These are phyloP conservation scores for Osmerus mordax DNA, from an alignment of 2,113 vertebrate genomes.

Conservation along the genomic window DNA sequence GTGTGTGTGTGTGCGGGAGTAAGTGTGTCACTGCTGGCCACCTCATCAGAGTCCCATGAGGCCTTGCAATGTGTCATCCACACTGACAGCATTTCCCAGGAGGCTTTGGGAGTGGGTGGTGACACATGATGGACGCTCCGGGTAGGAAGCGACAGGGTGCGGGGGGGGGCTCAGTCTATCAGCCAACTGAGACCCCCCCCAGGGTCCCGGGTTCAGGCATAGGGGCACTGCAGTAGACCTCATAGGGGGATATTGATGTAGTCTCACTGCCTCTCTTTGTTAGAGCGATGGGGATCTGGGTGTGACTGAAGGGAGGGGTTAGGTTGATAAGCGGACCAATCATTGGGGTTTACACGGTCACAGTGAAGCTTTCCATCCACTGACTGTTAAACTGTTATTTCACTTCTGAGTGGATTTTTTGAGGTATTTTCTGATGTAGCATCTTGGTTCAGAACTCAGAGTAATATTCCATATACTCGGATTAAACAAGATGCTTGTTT, in stretches of 20 bases:
- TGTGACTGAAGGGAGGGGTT: not conserved
- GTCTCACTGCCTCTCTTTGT: slow-evolving; percentile 36
- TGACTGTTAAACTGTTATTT: too few species aligned
- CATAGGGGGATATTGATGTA: slow-evolving; percentile 13
- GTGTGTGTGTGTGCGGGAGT: not conserved
- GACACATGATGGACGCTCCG: not conserved
- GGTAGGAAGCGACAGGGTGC: not conserved
- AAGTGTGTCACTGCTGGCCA: not conserved
- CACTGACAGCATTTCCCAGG: slow-evolving; percentile 24
- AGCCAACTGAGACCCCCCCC: slow-evolving; percentile 28
- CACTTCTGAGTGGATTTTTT: too few species aligned
- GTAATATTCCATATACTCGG: too few species aligned
- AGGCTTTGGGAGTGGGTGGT: not conserved
- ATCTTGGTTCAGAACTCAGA: too few species aligned
- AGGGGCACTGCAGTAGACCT: not conserved
- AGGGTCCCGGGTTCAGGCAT: slow-evolving; percentile 18
- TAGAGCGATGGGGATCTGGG: slow-evolving; percentile 7
- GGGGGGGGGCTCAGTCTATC: slow-evolving; percentile 18
- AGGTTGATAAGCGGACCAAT: slow-evolving; percentile 20
- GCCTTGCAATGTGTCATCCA: slow-evolving; percentile 27
- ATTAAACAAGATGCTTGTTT: too few species aligned
- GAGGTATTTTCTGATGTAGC: too few species aligned
- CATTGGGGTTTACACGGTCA: slow-evolving; percentile 6
- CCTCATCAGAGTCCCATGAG: slow-evolving; percentile 29
- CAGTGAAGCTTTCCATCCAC: too few species aligned